Evolutionary conservation across 1,140 invertebrate genomes (phyloP), one percentile per base, ranked within the genome.

Genomic region (Aphidius ervi): DNA sequence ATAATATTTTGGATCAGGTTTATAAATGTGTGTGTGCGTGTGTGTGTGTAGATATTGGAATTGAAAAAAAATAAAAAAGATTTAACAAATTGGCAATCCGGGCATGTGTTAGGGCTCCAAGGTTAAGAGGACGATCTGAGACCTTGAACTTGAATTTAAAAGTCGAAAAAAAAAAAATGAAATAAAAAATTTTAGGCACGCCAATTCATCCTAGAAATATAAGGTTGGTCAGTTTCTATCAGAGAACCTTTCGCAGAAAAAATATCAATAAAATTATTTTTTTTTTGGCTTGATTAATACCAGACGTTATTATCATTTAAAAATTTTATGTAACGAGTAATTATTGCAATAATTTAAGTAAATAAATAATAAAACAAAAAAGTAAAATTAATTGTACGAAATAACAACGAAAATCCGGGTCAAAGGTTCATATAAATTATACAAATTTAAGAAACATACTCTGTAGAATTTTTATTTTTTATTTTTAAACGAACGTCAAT

Each of bases 141-240:
- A 62, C 60, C 55, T 62, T 62, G 54, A 62, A 62, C 60, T 62
- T 48, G 54, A 62, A 57, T 62, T 57, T 62, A 54, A 40, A n/a
- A 48, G 60, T 47, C 55, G 1, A 62, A 62, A 62, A 54, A 62
- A 16, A 53, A 56, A 39, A 16, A 48, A 41, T 39, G 7, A 16
- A 53, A 60, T 59, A 46, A 49, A 54, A 46, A 16, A 37, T 46
- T 60, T 55, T 9, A 49, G 9, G 3, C 10, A 43, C 6, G 2
- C 3, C 9, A 43, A 20, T 49, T 37, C 43, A 9, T 16, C 16
- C 9, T 50, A 31, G 47, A 49, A 49, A 41, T n/a, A 41, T 9
- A 52, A 9, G 37, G 23, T 52, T 49, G 8, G 40, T 54, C 37
- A 54, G 42, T 9, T 43, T 10, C 4, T 43, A 8, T 9, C 42